Conservation (phyloP, 2,113 vertebrate species). For the Callocephalon fimbriatum region DNA sequence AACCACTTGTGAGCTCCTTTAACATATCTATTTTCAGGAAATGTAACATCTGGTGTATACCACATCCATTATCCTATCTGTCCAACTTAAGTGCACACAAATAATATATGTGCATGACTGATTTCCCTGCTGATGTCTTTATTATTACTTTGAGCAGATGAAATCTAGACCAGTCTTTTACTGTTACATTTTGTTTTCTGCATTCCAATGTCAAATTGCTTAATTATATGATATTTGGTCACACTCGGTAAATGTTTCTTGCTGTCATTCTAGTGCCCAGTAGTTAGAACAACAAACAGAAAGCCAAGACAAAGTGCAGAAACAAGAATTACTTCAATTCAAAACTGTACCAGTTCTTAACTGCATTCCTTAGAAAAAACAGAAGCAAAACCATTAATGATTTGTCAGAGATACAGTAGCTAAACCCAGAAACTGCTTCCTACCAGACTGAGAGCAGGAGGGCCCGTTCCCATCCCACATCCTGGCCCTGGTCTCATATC, state of each 20-base stretch:
- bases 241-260: slow-evolving; percentile 56
- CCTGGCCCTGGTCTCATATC: background rate
- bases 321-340: background rate
- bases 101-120: slow-evolving; percentile 73
- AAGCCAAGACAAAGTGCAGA: background rate
- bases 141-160: slow-evolving; percentile 76
- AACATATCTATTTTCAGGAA: slow-evolving; percentile 91
- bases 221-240: slow-evolving; percentile 62
- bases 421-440: background rate
- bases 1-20: slow-evolving; percentile 76
- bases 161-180: slow-evolving; percentile 61
- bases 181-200: slow-evolving; percentile 58
- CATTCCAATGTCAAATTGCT: slow-evolving; percentile 72
- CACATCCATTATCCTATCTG: slow-evolving; percentile 74
- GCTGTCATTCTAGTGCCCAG: slow-evolving; percentile 39
- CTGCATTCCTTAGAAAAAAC: background rate
- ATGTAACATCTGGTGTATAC: slow-evolving; percentile 86
- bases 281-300: slow-evolving; percentile 35
- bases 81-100: slow-evolving; percentile 69
- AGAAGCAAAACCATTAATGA: background rate
- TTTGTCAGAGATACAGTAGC: background rate
- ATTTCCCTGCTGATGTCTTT: slow-evolving; percentile 83
- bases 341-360: background rate
- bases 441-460: background rate
- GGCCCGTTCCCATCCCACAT: background rate